Percentiles rank a stretch among this genome's conserved stretches.
phyloP scores from a whole-genome alignment of 1,140 invertebrate genomes.

The Leptonema lineaticorne region DNA sequence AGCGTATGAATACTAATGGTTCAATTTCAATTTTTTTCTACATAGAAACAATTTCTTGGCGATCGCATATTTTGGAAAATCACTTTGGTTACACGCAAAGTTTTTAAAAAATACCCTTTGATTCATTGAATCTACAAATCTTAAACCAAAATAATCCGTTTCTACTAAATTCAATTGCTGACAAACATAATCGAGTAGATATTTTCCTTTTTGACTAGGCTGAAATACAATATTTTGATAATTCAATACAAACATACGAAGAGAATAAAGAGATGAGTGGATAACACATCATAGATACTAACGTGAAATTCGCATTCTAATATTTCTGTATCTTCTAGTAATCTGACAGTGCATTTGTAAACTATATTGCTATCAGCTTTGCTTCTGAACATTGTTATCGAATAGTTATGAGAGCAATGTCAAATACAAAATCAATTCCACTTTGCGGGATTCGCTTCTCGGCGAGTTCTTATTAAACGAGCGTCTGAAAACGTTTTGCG shows the following conservation, averaged over 20 bases:
- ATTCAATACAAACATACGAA: too few species aligned
- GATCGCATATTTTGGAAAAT: not conserved
- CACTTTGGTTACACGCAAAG: not conserved
- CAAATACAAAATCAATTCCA: too few species aligned
- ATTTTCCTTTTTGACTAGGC: slow-evolving; percentile 91
- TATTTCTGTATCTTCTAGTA: slow-evolving; percentile 92
- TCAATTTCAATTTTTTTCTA: not conserved
- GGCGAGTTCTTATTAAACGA: too few species aligned
- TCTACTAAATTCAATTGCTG: slow-evolving; percentile 91
- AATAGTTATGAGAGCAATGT: too few species aligned
- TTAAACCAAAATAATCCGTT: slow-evolving; percentile 95
- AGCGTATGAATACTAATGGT: not conserved
- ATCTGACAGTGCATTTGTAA: slow-evolving; percentile 90
- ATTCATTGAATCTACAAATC: slow-evolving; percentile 89
- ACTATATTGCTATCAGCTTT: slow-evolving; percentile 82
- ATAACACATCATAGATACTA: slow-evolving; percentile 45
- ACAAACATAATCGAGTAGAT: slow-evolving; percentile 91
- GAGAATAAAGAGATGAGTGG: slow-evolving; percentile 20
- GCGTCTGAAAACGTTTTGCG: too few species aligned
- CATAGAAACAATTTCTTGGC: not conserved
- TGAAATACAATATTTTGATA: slow-evolving; percentile 59
- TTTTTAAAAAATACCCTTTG: slow-evolving; percentile 75
- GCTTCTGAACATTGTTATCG: slow-evolving; percentile 60
- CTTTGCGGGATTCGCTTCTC: too few species aligned
- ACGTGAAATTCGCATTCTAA: slow-evolving; percentile 96